These are phyloP conservation scores for Merodon equestris DNA, from an alignment of 2,888 invertebrate species.

Conservation along the genomic window DNA sequence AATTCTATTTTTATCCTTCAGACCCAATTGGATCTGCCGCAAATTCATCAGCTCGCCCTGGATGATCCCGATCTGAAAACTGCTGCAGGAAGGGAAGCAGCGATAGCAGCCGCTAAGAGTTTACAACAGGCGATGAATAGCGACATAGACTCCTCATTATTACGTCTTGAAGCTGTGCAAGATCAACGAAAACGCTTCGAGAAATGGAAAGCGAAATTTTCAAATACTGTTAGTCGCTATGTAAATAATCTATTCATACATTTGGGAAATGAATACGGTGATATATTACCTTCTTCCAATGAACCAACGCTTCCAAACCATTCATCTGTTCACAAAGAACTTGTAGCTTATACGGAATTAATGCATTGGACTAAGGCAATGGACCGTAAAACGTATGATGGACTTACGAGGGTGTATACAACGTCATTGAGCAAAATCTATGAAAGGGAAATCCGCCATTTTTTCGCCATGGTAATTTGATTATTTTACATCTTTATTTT, in stretches of 20 bases:
- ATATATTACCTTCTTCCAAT: slow-evolving; percentile 76
- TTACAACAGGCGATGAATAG: slow-evolving; percentile 87
- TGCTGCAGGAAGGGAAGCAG: slow-evolving; percentile 82
- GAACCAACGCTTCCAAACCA: slow-evolving; percentile 88
- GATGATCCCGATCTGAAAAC: slow-evolving; percentile 87
- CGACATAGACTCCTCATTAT: slow-evolving; percentile 83
- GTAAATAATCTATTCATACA: slow-evolving; percentile 97
- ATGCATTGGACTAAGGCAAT: slow-evolving; percentile 95
- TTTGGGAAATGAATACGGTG: slow-evolving; percentile 89
- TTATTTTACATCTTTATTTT: slow-evolving; percentile 3
- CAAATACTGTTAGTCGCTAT: slow-evolving; percentile 91
- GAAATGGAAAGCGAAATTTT: slow-evolving; percentile 88
- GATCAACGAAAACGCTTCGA: slow-evolving; percentile 90
- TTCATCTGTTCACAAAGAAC: slow-evolving; percentile 89
- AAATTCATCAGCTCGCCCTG: slow-evolving; percentile 83
- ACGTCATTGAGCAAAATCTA: slow-evolving; percentile 91
- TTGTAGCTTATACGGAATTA: slow-evolving; percentile 91
- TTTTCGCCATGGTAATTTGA: slow-evolving; percentile 73
- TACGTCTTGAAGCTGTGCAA: slow-evolving; percentile 86
- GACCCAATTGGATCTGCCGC: slow-evolving; percentile 85
- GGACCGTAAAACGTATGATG: slow-evolving; percentile 90
- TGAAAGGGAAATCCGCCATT: slow-evolving; percentile 87
- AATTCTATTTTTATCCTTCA: slow-evolving; percentile 73
- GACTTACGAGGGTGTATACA: slow-evolving; percentile 90
- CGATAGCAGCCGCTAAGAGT: slow-evolving; percentile 86